A percentile compares a stretch with the other conserved stretches of the same genome.
phyloP scores from a whole-genome alignment of 2,888 invertebrate genomes.

The Limnephilus auricula region DNA sequence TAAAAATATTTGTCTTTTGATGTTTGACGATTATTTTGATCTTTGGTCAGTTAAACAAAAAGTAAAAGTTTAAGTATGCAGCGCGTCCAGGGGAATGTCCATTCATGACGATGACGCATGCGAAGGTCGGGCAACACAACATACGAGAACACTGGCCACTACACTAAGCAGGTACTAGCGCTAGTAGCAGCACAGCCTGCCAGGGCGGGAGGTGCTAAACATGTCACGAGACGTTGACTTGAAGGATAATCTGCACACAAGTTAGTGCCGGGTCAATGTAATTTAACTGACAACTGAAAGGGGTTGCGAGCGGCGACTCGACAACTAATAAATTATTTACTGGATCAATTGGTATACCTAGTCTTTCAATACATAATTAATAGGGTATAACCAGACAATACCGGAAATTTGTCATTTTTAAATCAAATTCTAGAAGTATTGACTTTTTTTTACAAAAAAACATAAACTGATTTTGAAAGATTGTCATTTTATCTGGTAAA shows the following conservation, averaged over 20 bases:
- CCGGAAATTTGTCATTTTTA: too few species aligned
- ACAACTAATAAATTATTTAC: not conserved
- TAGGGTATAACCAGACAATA: too few species aligned
- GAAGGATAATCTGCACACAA: not conserved
- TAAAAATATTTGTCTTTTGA: too few species aligned
- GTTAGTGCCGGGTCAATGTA: conserved; percentile 5
- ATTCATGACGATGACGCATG: conserved; percentile 17
- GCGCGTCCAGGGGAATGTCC: conserved; percentile 3
- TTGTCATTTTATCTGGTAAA: too few species aligned
- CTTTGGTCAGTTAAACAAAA: not conserved
- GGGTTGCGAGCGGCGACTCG: not conserved
- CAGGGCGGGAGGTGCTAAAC: not conserved
- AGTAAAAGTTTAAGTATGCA: not conserved
- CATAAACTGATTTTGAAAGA: too few species aligned
- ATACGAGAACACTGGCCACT: not conserved
- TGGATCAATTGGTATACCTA: not conserved
- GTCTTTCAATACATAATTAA: not conserved
- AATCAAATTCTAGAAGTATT: too few species aligned
- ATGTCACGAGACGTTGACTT: not conserved
- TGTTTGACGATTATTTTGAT: too few species aligned
- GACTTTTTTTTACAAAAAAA: too few species aligned
- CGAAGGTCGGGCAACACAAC: conserved; percentile 12
- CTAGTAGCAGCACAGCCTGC: not conserved
- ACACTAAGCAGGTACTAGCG: too few species aligned
- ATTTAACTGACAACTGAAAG: conserved; percentile 14